A percentile compares a stretch with the other conserved stretches of the same genome.
These are phyloP conservation scores for Muscicapa comitata DNA, from an alignment of 2,797 vertebrate genomes.

Conservation along the genomic window DNA sequence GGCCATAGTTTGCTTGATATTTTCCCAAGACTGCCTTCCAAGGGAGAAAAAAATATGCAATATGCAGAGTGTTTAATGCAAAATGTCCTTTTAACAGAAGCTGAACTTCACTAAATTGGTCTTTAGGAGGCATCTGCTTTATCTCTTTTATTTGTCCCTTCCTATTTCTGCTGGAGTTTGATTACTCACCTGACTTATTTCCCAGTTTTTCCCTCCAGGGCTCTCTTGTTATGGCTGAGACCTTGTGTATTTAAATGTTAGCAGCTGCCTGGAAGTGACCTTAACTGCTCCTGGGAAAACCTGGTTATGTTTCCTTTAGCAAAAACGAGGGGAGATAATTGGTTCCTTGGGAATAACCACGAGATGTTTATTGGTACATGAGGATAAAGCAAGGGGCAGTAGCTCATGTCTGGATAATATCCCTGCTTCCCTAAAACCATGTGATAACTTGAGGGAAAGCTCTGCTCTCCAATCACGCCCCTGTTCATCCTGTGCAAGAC, in stretches of 20 bases:
- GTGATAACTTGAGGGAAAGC: background rate
- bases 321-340: background rate
- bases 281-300: background rate
- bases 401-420: background rate
- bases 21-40: background rate
- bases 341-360: background rate
- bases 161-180: background rate
- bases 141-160: background rate
- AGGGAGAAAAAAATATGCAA: background rate
- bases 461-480: background rate
- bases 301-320: background rate
- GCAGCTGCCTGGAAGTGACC: background rate
- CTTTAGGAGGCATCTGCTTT: background rate
- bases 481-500: background rate
- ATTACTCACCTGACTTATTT: background rate
- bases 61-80: background rate
- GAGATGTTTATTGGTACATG: background rate
- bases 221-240: background rate
- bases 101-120: background rate
- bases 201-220: background rate
- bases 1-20: constrained; percentile 17
- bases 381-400: background rate
- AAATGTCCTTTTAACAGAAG: background rate
- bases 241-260: background rate
- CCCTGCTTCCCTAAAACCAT: background rate